Percentiles rank a stretch among this genome's conserved stretches.
phyloP scores from a whole-genome alignment of 2,113 vertebrate genomes.

The Aegithalos caudatus region DNA sequence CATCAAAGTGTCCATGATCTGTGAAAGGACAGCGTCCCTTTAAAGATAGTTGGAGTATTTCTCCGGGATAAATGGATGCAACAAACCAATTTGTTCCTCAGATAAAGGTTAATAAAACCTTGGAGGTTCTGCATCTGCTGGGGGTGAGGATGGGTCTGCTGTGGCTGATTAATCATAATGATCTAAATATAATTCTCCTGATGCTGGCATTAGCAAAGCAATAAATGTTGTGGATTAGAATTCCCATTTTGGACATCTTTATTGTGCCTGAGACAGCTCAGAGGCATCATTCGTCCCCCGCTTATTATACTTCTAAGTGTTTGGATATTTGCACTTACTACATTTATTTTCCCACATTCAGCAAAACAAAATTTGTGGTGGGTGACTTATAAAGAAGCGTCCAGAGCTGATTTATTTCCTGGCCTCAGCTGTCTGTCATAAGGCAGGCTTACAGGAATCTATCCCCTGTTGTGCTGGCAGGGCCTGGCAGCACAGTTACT shows the following conservation, averaged over 20 bases:
- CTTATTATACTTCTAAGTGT: background rate
- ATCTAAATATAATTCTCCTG: slow-evolving; percentile 26
- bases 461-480: background rate
- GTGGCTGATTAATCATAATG: slow-evolving; percentile 11
- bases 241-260: background rate
- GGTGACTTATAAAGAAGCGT: background rate
- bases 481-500: background rate
- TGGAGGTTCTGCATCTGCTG: background rate
- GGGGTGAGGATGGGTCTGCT: background rate
- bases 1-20: fast-evolving
- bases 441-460: slow-evolving; percentile 27
- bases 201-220: background rate
- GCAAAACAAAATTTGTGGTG: background rate
- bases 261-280: background rate
- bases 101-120: slow-evolving; percentile 49
- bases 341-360: background rate
- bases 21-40: background rate
- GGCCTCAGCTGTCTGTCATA: background rate
- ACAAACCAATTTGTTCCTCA: background rate
- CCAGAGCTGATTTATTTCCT: background rate
- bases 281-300: background rate
- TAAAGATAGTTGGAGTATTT: background rate
- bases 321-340: background rate
- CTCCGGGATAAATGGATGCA: background rate
- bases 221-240: background rate